Conservation (phyloP, 92 coral and sea anemone species). For the Palythoa grandis region DNA sequence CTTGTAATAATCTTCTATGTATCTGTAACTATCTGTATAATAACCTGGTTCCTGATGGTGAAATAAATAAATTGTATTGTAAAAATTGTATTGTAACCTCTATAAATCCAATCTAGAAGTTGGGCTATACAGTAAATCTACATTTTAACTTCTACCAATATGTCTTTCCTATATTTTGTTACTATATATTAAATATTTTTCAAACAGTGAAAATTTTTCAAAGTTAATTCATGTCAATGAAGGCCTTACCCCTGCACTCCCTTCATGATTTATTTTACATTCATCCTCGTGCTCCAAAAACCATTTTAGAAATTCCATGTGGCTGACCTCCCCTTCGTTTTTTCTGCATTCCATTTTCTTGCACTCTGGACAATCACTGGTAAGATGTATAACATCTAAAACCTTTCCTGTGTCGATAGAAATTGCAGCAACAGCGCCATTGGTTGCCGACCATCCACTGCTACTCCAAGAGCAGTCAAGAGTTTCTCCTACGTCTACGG, state of each 20-base stretch:
- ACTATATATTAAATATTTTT: not conserved
- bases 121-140: not conserved
- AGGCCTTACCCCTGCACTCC: not conserved
- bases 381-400: conserved; percentile 29
- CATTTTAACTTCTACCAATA: not conserved
- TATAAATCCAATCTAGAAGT: not conserved
- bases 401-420: conserved; percentile 32
- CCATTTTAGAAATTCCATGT: not conserved
- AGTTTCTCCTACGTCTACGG: conserved; percentile 18
- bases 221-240: not conserved
- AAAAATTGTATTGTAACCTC: too few species aligned
- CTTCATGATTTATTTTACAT: not conserved
- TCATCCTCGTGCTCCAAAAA: not conserved
- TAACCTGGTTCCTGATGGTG: too few species aligned
- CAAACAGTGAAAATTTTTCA: not conserved
- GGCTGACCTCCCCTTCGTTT: not conserved
- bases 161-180: not conserved
- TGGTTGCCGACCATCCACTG: conserved; percentile 25
- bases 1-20: too few species aligned
- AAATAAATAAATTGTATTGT: too few species aligned
- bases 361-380: not conserved
- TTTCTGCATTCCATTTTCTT: not conserved
- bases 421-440: conserved; percentile 30
- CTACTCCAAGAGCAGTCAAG: conserved; percentile 23
- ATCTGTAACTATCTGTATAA: too few species aligned